Evolutionary conservation across 1,140 invertebrate genomes (phyloP).

Genomic region (Achatina immaculata): DNA sequence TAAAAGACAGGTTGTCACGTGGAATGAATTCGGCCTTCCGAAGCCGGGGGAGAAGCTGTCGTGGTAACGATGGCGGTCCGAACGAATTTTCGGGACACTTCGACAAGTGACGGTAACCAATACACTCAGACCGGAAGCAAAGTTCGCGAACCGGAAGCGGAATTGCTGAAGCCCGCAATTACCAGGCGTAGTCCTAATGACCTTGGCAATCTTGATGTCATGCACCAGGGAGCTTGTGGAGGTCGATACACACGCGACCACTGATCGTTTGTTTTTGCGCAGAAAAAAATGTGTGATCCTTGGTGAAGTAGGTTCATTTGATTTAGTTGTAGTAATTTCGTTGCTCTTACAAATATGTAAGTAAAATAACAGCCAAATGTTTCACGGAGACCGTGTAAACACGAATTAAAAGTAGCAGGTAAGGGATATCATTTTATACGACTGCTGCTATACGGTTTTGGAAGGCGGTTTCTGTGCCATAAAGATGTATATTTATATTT

Average conservation of each 20-base stretch:
- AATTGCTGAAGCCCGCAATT: slow-evolving; percentile 33
- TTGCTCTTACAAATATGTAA: too few relatives aligned
- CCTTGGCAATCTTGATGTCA: slow-evolving; percentile 33
- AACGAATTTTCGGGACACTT: slow-evolving; percentile 23
- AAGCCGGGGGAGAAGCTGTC: slow-evolving; percentile 27
- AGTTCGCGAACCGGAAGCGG: slow-evolving; percentile 32
- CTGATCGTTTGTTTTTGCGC: slow-evolving; percentile 27
- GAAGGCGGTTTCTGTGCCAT: too few relatives aligned
- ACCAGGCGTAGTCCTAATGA: slow-evolving; percentile 29
- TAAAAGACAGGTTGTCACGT: background rate
- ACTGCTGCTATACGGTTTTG: too few relatives aligned
- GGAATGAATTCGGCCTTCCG: slow-evolving; percentile 30
- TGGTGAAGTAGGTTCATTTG: background rate
- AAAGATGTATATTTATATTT: too few relatives aligned
- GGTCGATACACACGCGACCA: slow-evolving; percentile 17
- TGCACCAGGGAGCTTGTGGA: background rate
- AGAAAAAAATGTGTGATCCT: slow-evolving; percentile 25
- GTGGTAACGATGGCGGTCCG: background rate
- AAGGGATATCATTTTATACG: too few relatives aligned
- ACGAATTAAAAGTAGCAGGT: too few relatives aligned
- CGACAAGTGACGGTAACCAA: slow-evolving; percentile 31
- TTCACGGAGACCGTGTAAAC: too few relatives aligned
- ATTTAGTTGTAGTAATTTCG: background rate
- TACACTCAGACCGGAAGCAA: slow-evolving; percentile 29
- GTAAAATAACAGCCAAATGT: too few relatives aligned